Base-by-base conservation (phyloP, 2,888 invertebrate genomes). In the Caenorhabditis parvicauda region DNA sequence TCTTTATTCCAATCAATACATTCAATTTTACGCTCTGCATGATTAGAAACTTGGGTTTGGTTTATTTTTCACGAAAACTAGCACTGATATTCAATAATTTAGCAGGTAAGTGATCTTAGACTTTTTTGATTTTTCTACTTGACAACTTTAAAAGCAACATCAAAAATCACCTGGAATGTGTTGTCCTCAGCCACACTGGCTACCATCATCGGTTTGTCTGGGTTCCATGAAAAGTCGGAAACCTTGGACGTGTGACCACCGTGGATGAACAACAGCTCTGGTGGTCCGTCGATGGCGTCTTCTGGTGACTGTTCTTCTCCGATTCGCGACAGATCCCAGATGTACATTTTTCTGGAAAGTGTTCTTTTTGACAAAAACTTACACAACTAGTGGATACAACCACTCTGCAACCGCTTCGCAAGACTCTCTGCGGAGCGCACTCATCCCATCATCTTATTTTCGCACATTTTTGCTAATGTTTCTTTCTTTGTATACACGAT, bases 151-250 rank as follows among this genome's bases (percentile, higher is more conserved):
- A n/a, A 32, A 47, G 17, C 24, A n/a, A 32, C 24, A 27, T 19
- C 17, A 9, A 17, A 21, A 21, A 96, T 96, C 9, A 96, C 95
- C 87, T 98, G 98, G 94, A 98, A 95, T 73, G 98, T 98, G 82
- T 99, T 98, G 83, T 98, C 98, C 82, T 99, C 98, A 0, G 95
- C 95, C 2, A 99, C 98, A 0, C 96, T 96, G 83, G 96, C 98
- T 76, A 99, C 95, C 51, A 98, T 95, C 98, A 98, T 98, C 0
- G 96, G 94, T 82, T 98, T 96, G 82, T 96, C 98, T 46, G 96
- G 96, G 85, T 98, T 99, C 98, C 98, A 98, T 12, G 95, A 95
- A 85, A 99, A 99, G 85, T 99, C 98, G 0, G 95, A 96, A 74
- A 98, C 96, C 85, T 98, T 98, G 35, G 96, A 96, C 0, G 96